A percentile compares a stretch with the other conserved stretches of the same genome.
These are phyloP conservation scores for Sepioteuthis lessoniana DNA, from an alignment of 2,888 invertebrate genomes.

Conservation along the genomic window DNA sequence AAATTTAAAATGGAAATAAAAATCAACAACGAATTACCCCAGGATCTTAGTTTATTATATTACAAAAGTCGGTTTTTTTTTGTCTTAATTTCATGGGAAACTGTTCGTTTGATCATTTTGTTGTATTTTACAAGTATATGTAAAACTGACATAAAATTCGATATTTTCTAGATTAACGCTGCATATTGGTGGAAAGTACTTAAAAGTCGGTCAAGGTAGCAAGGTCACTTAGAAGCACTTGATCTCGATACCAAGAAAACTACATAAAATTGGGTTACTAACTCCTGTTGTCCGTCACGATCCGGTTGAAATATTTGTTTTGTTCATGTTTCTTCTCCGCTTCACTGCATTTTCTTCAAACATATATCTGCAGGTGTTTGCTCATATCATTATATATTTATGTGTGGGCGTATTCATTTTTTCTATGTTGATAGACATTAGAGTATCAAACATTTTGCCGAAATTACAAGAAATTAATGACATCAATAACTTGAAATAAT, in stretches of 20 bases:
- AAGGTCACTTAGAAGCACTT: background rate
- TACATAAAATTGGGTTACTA: too few species aligned
- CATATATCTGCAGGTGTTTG: background rate
- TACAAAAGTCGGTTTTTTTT: too few species aligned
- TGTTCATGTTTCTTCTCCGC: background rate
- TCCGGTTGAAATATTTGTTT: background rate
- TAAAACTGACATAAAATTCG: background rate
- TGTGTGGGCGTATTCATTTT: background rate
- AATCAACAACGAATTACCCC: too few species aligned
- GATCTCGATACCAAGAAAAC: background rate
- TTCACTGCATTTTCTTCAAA: background rate
- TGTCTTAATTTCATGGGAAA: too few species aligned
- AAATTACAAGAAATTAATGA: background rate
- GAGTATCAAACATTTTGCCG: background rate
- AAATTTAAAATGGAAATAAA: too few species aligned
- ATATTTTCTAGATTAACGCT: background rate
- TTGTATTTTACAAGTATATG: too few species aligned
- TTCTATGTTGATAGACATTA: background rate
- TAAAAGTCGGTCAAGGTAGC: background rate
- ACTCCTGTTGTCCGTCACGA: background rate
- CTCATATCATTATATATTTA: background rate
- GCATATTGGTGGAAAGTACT: background rate
- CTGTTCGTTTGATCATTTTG: too few species aligned
- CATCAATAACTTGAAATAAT: too few species aligned
- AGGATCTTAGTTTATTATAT: too few species aligned